These are phyloP conservation scores for Cynopterus sphinx DNA, from an alignment of 2,797 vertebrate genomes.

Conservation along the genomic window DNA sequence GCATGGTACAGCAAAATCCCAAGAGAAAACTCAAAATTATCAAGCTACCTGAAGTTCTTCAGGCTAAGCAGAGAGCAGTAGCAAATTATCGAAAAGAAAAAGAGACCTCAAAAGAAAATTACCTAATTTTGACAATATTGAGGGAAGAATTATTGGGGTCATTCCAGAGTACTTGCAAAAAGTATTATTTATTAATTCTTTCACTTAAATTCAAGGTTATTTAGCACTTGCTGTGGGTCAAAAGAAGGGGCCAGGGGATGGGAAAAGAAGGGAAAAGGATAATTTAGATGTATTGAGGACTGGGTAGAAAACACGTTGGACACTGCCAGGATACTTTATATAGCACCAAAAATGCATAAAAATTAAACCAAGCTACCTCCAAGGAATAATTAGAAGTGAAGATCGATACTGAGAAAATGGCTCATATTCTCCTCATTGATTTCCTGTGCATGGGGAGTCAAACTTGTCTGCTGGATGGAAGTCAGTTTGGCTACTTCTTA, in stretches of 20 bases:
- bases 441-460: slow-evolving; percentile 55
- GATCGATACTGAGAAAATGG: slow-evolving; percentile 57
- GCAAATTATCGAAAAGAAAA: background rate
- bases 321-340: background rate
- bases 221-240: background rate
- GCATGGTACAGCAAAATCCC: background rate
- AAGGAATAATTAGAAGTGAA: slow-evolving; percentile 71
- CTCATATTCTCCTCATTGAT: slow-evolving; percentile 72
- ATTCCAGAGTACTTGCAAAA: background rate
- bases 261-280: background rate
- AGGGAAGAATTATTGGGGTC: background rate
- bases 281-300: background rate
- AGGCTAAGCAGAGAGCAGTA: background rate
- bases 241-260: background rate
- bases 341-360: slow-evolving; percentile 37
- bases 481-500: slow-evolving; percentile 48
- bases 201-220: background rate
- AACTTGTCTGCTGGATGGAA: slow-evolving; percentile 46
- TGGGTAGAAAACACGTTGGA: background rate
- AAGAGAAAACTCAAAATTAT: background rate
- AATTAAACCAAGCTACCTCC: slow-evolving; percentile 66
- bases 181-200: background rate
- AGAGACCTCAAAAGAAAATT: background rate
- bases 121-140: background rate
- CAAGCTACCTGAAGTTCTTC: background rate